Evolutionary conservation across 2,888 invertebrate genomes (phyloP).

Genomic region (Choristoneura rosaceana): DNA sequence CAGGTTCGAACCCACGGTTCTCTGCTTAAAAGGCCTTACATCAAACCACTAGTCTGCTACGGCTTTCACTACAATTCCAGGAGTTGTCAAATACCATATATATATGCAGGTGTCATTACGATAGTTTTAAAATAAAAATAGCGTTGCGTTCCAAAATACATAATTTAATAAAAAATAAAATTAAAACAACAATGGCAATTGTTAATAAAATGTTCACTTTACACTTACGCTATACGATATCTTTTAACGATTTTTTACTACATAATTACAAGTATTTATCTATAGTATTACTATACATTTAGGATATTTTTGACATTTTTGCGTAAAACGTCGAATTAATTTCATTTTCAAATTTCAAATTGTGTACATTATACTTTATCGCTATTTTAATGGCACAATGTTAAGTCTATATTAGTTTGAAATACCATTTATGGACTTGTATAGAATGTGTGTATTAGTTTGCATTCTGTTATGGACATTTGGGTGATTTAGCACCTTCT

Average conservation of each 20-base stretch:
- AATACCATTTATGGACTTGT: background rate
- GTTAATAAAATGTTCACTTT: conserved; percentile 56
- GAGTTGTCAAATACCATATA: too few species aligned
- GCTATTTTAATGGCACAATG: conserved; percentile 18
- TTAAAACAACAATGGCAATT: conserved; percentile 77
- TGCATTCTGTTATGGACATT: background rate
- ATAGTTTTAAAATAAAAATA: conserved; percentile 15
- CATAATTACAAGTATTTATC: conserved; percentile 42
- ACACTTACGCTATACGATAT: conserved; percentile 55
- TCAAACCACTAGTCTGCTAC: too few species aligned
- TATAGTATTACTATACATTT: conserved; percentile 42
- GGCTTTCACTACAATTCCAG: too few species aligned
- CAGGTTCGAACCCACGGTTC: too few species aligned
- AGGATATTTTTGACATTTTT: background rate
- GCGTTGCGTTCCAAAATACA: conserved; percentile 57
- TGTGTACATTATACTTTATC: conserved; percentile 5
- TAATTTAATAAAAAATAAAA: conserved; percentile 69
- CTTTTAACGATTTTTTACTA: conserved; percentile 65
- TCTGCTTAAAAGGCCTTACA: too few species aligned
- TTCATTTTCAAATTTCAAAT: background rate
- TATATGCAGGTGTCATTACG: background rate
- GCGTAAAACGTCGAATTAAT: background rate
- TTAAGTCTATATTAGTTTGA: conserved; percentile 17
- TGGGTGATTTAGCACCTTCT: background rate
- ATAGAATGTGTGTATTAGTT: background rate